These are phyloP conservation scores for Caenorhabditis drosophilae DNA, from an alignment of 2,888 invertebrate species.

Conservation along the genomic window DNA sequence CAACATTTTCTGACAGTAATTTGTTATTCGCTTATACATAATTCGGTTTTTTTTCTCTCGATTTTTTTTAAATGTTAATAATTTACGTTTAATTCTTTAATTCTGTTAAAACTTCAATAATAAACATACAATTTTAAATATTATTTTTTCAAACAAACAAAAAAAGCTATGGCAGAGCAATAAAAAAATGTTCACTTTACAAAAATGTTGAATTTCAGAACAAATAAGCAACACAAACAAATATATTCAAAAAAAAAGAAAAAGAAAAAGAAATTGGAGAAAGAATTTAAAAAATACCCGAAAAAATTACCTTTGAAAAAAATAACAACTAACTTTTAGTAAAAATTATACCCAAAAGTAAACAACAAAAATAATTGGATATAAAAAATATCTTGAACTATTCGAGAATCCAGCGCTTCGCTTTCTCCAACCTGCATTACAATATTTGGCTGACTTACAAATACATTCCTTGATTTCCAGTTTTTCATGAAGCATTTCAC, in stretches of 20 bases:
- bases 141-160: background rate
- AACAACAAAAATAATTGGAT: too few relatives aligned
- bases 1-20: background rate
- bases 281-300: too few relatives aligned
- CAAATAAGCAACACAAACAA: too few relatives aligned
- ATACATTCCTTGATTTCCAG: conserved; percentile 66
- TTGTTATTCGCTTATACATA: background rate
- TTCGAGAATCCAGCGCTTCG: too few relatives aligned
- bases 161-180: background rate
- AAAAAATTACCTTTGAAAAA: too few relatives aligned
- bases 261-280: too few relatives aligned
- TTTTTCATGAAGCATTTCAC: conserved; percentile 53
- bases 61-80: background rate
- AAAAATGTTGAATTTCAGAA: too few relatives aligned
- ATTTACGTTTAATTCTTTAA: background rate
- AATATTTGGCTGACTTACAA: conserved; percentile 58
- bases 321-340: too few relatives aligned
- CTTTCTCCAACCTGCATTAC: conserved; percentile 52
- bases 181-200: background rate
- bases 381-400: too few relatives aligned
- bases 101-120: too few relatives aligned
- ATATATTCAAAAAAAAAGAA: too few relatives aligned
- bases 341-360: too few relatives aligned
- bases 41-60: background rate
- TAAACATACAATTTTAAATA: background rate